Conservation (phyloP, 2,113 vertebrate species). For the Chroicocephalus ridibundus region DNA sequence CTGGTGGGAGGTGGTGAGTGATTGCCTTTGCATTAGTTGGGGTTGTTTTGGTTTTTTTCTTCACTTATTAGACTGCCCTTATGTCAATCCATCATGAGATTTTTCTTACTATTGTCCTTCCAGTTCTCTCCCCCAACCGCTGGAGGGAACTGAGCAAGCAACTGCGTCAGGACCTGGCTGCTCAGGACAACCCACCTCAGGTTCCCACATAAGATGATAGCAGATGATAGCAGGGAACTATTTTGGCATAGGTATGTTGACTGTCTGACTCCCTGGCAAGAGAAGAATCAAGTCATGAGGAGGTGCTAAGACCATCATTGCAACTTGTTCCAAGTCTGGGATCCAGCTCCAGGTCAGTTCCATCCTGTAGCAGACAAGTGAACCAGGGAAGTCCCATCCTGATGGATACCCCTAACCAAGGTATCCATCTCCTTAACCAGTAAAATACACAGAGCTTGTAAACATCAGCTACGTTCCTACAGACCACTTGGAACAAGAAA, state of each 20-base stretch:
- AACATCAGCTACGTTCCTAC: conserved; percentile 32
- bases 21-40: not conserved
- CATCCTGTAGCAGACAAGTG: not conserved
- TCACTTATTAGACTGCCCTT: not conserved
- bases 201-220: not conserved
- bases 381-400: no score
- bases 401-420: not conserved
- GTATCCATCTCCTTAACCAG: not conserved
- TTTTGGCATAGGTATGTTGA: not conserved
- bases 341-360: not conserved
- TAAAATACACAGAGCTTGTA: not conserved
- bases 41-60: not conserved
- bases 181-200: not conserved
- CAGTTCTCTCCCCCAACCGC: fast-evolving
- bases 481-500: conserved; percentile 10
- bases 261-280: not conserved
- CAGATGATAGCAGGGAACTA: not conserved
- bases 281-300: not conserved
- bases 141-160: not conserved
- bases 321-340: not conserved
- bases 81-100: not conserved
- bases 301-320: not conserved
- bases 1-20: not conserved
- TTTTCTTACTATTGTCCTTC: not conserved
- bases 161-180: not conserved